A percentile compares a stretch with the other conserved stretches of the same genome.
These are phyloP conservation scores for Pseudomyrmex sp. DNA, from an alignment of 1,140 invertebrate species.

Conservation along the genomic window DNA sequence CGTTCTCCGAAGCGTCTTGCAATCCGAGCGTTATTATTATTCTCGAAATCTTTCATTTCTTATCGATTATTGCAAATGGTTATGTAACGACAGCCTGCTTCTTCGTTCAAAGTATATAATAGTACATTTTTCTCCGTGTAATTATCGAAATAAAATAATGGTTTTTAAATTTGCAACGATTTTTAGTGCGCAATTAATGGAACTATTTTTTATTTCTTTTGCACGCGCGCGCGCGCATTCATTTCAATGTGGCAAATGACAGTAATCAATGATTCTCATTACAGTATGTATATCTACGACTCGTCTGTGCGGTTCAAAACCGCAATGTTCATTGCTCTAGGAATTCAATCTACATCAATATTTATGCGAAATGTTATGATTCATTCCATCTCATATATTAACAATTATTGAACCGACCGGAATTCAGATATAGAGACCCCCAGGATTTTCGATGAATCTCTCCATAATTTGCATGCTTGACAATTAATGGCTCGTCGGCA, in stretches of 20 bases:
- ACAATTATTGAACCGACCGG: conserved; percentile 15
- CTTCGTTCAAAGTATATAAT: not conserved
- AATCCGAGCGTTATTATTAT: not conserved
- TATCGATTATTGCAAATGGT: not conserved
- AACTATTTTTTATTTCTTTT: too few species aligned
- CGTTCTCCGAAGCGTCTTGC: not conserved
- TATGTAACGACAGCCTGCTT: not conserved
- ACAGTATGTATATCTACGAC: too few species aligned
- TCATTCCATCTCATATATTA: conserved; percentile 25
- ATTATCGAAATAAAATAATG: not conserved
- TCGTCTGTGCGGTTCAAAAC: not conserved
- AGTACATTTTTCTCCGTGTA: not conserved
- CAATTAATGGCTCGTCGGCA: conserved; percentile 41
- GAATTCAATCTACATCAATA: not conserved
- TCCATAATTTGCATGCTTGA: conserved; percentile 10
- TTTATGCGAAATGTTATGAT: conserved; percentile 12
- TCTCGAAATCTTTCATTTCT: too few species aligned
- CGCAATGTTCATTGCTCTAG: not conserved
- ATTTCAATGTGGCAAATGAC: too few species aligned
- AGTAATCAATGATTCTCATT: too few species aligned
- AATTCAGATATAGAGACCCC: not conserved
- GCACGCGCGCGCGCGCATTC: too few species aligned
- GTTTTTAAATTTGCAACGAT: not conserved
- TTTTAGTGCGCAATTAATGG: not conserved
- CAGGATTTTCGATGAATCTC: conserved; percentile 14